These are phyloP conservation scores for Equus quagga DNA, from an alignment of 2,113 vertebrate species.

Conservation along the genomic window DNA sequence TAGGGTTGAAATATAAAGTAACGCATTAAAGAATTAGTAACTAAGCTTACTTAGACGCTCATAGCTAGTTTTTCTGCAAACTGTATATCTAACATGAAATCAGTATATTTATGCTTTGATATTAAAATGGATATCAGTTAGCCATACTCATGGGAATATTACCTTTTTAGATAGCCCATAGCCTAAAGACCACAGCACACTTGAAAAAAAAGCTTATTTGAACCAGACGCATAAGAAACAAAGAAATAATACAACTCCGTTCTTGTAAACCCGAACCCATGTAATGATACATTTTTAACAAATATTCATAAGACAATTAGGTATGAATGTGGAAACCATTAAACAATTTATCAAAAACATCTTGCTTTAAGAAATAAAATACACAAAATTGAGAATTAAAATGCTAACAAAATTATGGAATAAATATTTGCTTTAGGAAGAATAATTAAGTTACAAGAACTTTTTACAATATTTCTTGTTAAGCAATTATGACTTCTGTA, in stretches of 20 bases:
- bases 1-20: constrained; percentile 35
- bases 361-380: constrained; percentile 52
- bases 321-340: constrained; percentile 37
- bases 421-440: constrained; percentile 43
- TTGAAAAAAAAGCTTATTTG: not conserved
- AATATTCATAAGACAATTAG: constrained; percentile 34
- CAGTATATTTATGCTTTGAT: constrained; percentile 5
- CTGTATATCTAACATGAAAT: not conserved
- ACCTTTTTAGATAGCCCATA: not conserved
- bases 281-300: constrained; percentile 54
- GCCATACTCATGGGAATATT: not conserved
- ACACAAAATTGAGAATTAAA: constrained; percentile 28
- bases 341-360: constrained; percentile 20
- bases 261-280: constrained; percentile 22
- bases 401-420: constrained; percentile 30
- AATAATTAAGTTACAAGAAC: constrained; percentile 5
- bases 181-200: not conserved
- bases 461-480: constrained; percentile 42
- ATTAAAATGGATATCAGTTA: constrained; percentile 23
- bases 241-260: constrained; percentile 13
- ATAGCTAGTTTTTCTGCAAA: constrained; percentile 20
- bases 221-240: not conserved
- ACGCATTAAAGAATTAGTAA: constrained; percentile 11
- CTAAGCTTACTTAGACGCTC: not conserved
- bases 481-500: constrained; percentile 82